Evolutionary conservation across 2,888 invertebrate genomes (phyloP).

Genomic region (Epinotia bilunana): DNA sequence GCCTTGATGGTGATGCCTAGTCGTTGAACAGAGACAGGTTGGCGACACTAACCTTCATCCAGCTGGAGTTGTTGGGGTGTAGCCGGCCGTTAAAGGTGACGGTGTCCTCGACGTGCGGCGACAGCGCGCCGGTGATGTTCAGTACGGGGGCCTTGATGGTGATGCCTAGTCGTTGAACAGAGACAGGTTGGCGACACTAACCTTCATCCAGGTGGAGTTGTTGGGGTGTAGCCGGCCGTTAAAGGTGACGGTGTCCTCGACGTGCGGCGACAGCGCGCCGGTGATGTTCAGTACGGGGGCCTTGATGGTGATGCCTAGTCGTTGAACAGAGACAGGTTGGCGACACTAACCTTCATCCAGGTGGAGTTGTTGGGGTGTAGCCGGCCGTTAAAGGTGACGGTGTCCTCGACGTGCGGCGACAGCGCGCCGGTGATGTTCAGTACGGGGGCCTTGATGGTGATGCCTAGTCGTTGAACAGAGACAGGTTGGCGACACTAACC

Average conservation of each 20-base stretch:
- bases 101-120: constrained; percentile 98
- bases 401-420: constrained; percentile 98
- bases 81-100: constrained; percentile 98
- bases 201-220: constrained; percentile 99
- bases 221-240: constrained; percentile 98
- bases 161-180: constrained; percentile 78
- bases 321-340: neutral
- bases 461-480: constrained; percentile 75
- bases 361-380: constrained; percentile 97
- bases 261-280: constrained; percentile 96
- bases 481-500: constrained; percentile 79
- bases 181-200: constrained; percentile 59
- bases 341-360: constrained; percentile 95
- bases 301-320: constrained; percentile 87
- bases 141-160: constrained; percentile 94
- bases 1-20: constrained; percentile 89
- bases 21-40: neutral
- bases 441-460: constrained; percentile 92
- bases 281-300: constrained; percentile 97
- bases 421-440: constrained; percentile 97
- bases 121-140: constrained; percentile 96
- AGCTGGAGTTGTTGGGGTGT: constrained; percentile 97
- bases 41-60: constrained; percentile 94
- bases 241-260: constrained; percentile 97
- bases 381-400: constrained; percentile 97